Conservation (phyloP, 2,888 invertebrate genomes). For the Polydrusus pterygomalis region DNA sequence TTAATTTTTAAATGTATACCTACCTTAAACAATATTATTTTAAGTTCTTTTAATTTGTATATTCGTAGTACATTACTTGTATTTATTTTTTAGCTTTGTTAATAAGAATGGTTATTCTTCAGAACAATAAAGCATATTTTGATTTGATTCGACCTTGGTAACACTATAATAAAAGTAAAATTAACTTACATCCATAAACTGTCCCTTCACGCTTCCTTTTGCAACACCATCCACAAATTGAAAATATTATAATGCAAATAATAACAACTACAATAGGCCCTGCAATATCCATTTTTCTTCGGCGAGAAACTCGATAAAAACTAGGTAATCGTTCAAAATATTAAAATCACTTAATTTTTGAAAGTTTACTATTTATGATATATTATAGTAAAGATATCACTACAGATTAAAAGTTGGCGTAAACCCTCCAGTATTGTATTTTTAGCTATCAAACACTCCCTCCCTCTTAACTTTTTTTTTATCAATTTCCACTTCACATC, state of each 20-base stretch:
- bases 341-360: not conserved
- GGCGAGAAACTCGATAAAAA: slow-evolving; percentile 5
- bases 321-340: too few relatives aligned
- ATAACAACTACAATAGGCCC: slow-evolving; percentile 61
- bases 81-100: too few relatives aligned
- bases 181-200: slow-evolving; percentile 63
- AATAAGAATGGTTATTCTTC: too few relatives aligned
- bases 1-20: too few relatives aligned
- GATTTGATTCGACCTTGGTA: too few relatives aligned
- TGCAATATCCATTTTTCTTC: slow-evolving; percentile 61
- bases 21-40: too few relatives aligned
- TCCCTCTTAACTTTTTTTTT: not conserved
- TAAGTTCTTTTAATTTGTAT: too few relatives aligned
- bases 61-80: too few relatives aligned
- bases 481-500: not conserved
- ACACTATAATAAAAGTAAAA: too few relatives aligned
- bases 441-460: not conserved
- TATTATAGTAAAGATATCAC: not conserved
- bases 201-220: slow-evolving; percentile 64
- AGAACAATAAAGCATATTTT: too few relatives aligned
- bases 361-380: too few relatives aligned
- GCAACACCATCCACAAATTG: slow-evolving; percentile 65
- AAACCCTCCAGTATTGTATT: not conserved
- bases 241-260: slow-evolving; percentile 63
- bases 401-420: not conserved